Evolutionary conservation across 2,888 invertebrate genomes (phyloP), one percentile per base, ranked within the genome.

Genomic region (Axea sp.): DNA sequence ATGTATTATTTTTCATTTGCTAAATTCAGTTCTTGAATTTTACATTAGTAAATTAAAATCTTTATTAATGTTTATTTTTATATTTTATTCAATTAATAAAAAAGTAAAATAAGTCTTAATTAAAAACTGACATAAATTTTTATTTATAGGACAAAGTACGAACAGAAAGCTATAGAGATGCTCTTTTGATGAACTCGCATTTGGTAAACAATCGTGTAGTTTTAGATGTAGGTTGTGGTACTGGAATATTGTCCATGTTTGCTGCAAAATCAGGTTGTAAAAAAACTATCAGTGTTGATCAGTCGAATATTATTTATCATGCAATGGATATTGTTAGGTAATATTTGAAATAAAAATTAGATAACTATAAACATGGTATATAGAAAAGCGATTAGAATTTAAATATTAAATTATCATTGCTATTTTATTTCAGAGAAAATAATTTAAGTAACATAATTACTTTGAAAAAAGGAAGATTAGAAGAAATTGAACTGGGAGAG

Each of bases 161-260:
- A 53, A 98, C 98, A 1, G 92, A 94, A 84, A 93, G 94, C 77
- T 98, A 98, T 83, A 90, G 93, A 78, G 92, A 95, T 88, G 96
- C 97, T 12, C 93, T 98, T 76, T 83, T 94, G 45, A 90, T 91
- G 9, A 97, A 97, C 85, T 88, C 89, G 19, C 90, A 91, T 22
- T 88, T 91, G 59, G 90, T 97, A 51, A 89, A 89, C 80, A 92
- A 92, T 30, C 96, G 96, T 88, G 89, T 92, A 12, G 96, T 99
- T 11, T 89, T 99, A 68, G 99, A 99, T 89, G 93, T 99, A 59
- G 99, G 99, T 24, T 98, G 98, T 88, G 99, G 99, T 14, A 99
- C 99, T 0, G 96, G 97, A 17, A 98, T 99, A 78, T 89, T 99
- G 14, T 98, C 98, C 7, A 97, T 99, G 96, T 99, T 99, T 90